Evolutionary conservation across 2,888 invertebrate species (phyloP).

Genomic region (Xylota sylvarum): DNA sequence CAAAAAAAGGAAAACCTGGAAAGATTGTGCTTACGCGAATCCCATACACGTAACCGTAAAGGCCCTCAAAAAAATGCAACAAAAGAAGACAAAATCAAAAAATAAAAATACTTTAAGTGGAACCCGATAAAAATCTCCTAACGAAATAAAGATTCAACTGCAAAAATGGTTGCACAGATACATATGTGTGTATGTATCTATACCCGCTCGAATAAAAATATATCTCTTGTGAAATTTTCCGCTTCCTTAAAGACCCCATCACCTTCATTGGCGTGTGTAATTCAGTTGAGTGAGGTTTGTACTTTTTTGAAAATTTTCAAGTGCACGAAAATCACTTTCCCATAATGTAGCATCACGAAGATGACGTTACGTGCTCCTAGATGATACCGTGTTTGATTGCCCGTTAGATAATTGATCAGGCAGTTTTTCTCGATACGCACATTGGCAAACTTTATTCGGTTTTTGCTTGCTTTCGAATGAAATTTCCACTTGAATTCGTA

Average conservation of each 20-base stretch:
- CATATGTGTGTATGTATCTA: not conserved
- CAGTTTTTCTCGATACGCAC: constrained; percentile 72
- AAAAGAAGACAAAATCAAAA: not conserved
- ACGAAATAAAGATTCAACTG: constrained; percentile 32
- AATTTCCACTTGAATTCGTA: constrained; percentile 73
- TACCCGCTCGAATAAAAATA: constrained; percentile 26
- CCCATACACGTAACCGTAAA: constrained; percentile 20
- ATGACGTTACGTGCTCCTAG: constrained; percentile 65
- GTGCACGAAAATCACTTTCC: constrained; percentile 66
- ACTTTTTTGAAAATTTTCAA: constrained; percentile 56
- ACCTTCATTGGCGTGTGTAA: constrained; percentile 73
- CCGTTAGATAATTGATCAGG: constrained; percentile 77
- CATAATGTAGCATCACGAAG: constrained; percentile 51
- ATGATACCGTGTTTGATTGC: constrained; percentile 76
- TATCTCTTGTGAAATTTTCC: constrained; percentile 60
- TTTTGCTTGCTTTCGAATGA: constrained; percentile 9
- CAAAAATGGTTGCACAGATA: constrained; percentile 52
- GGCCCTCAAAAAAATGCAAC: constrained; percentile 7
- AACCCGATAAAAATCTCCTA: constrained; percentile 58
- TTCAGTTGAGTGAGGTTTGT: constrained; percentile 47
- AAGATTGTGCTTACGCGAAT: constrained; percentile 16
- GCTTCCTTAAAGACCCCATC: constrained; percentile 71
- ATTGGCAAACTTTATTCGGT: constrained; percentile 50
- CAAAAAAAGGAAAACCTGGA: not conserved
- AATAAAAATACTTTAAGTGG: constrained; percentile 37